phyloP scores from a whole-genome alignment of 2,797 vertebrate genomes.

The Chloroceryle amazona region DNA sequence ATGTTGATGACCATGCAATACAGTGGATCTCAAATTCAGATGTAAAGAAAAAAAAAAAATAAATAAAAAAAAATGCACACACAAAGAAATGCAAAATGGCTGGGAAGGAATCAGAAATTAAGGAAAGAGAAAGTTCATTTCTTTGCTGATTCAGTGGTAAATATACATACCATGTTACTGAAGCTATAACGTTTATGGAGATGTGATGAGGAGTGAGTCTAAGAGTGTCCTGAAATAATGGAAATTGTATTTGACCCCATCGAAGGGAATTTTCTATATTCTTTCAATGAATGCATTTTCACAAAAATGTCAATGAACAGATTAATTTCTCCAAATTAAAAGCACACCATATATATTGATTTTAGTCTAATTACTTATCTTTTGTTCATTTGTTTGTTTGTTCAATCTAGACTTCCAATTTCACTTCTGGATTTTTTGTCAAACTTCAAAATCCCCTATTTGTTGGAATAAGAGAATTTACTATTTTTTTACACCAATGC shows the following conservation, averaged over 20 bases:
- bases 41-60: background rate
- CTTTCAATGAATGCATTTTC: background rate
- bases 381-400: background rate
- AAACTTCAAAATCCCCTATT: rapidly evolving
- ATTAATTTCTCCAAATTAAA: background rate
- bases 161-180: background rate
- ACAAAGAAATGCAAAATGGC: background rate
- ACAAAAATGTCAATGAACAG: background rate
- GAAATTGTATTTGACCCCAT: background rate
- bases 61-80: background rate
- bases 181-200: background rate
- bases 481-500: background rate
- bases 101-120: background rate
- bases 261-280: background rate
- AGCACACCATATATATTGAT: rapidly evolving
- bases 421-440: background rate
- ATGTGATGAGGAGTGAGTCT: background rate
- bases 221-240: background rate
- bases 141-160: background rate
- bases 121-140: background rate
- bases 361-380: background rate
- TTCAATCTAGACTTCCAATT: background rate
- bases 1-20: background rate
- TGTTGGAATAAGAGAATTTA: background rate
- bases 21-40: background rate